phyloP scores from a whole-genome alignment of 2,888 invertebrate genomes.

The Allophyes oxyacanthae region DNA sequence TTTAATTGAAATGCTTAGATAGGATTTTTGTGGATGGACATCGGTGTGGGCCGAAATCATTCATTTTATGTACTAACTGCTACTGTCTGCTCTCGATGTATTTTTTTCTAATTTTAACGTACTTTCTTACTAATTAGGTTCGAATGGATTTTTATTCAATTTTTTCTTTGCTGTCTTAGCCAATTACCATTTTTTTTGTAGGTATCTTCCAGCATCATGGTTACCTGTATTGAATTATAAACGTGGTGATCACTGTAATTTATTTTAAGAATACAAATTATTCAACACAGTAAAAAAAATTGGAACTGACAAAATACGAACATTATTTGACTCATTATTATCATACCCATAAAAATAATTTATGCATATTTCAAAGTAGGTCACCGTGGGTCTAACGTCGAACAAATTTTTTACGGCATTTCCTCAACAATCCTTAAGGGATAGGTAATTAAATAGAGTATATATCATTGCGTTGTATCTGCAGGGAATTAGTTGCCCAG shows the following conservation, averaged over 20 bases:
- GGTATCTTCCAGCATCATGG: too few relatives aligned
- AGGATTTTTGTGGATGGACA: slow-evolving; percentile 68
- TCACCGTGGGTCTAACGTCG: slow-evolving; percentile 6
- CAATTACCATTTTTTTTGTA: too few relatives aligned
- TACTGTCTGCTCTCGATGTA: neutral
- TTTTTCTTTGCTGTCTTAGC: too few relatives aligned
- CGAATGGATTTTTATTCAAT: slow-evolving; percentile 5
- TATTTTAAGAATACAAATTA: too few relatives aligned
- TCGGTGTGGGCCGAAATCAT: slow-evolving; percentile 53
- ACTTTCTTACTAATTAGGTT: slow-evolving; percentile 1
- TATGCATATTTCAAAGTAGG: neutral
- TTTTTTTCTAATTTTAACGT: slow-evolving; percentile 5
- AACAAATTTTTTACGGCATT: slow-evolving; percentile 22
- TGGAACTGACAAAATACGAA: too few relatives aligned
- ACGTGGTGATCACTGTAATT: too few relatives aligned
- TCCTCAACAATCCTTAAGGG: slow-evolving; percentile 7
- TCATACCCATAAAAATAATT: too few relatives aligned
- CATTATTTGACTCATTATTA: too few relatives aligned
- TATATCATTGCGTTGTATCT: slow-evolving; percentile 43
- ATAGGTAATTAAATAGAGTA: slow-evolving; percentile 41
- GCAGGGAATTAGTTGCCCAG: slow-evolving; percentile 25
- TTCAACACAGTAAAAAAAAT: too few relatives aligned
- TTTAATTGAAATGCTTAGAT: slow-evolving; percentile 79
- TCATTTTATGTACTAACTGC: slow-evolving; percentile 45
- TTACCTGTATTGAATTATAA: too few relatives aligned